Evolutionary conservation across 2,888 invertebrate species (phyloP), one percentile per base, ranked within the genome.

Genomic region (Watsonalla binaria): DNA sequence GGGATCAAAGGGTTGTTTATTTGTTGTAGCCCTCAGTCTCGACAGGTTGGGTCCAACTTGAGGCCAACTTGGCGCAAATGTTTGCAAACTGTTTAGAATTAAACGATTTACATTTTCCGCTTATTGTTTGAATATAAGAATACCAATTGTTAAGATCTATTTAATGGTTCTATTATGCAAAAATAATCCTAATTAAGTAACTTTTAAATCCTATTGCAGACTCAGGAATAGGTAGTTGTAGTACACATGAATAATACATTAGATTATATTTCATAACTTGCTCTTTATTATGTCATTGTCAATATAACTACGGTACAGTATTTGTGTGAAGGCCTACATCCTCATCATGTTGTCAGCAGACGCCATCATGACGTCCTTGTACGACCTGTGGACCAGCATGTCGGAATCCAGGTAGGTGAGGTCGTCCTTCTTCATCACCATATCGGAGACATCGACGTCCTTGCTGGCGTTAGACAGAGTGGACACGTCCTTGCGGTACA

Each of bases 401-500:
- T 90, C 90, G 24, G 63, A 72, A 78, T 89, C 86, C 62, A 84
- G 59, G 69, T 77, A 84, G 15, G 89, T 89, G 57, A 83, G 70
- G 74, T 90, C 90, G 57, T 90, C 90, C 51, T 73, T 82, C 69
- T 82, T 86, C 84, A 88, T 80, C 57, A 88, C 70, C 83, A 87
- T 78, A 65, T 88, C 78, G 34, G 86, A 82, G 53, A 59, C 69
- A 66, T 90, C 88, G 4, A 82, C 56, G 48, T 84, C 75, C 67
- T 88, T 89, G 55, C 79, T 79, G 42, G 52, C 65, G 74, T 88
- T 88, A 60, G 78, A 66, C 54, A 71, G 54, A 6, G 66, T 68
- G 35, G 68, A 72, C 64, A 88, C 74, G 63, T 93, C 92, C 68
- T 92, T 92, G 76, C 94, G 92, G 87, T 90, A 94, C 67, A 95